Conservation (phyloP, 2,797 vertebrate genomes). For the Poecilia velifera region DNA sequence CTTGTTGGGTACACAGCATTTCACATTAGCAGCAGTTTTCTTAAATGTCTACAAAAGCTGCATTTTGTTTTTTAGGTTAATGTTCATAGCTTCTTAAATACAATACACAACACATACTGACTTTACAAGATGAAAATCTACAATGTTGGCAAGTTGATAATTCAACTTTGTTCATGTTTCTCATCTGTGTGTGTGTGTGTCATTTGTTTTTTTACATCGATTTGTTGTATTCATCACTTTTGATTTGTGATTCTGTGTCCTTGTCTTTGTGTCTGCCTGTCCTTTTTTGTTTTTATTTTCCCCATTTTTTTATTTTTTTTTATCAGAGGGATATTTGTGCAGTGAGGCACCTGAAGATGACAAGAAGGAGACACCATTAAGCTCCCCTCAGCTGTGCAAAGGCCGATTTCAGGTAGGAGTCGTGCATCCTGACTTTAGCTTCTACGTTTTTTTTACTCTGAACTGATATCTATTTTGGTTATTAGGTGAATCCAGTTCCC, state of each 20-base stretch:
- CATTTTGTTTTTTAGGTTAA: slow-evolving; percentile 24
- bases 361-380: slow-evolving; percentile 46
- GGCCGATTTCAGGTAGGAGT: slow-evolving; percentile 81
- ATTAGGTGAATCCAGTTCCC: slow-evolving; percentile 80
- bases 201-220: slow-evolving; percentile 54
- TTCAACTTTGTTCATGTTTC: slow-evolving; percentile 65
- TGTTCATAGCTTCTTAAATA: slow-evolving; percentile 12
- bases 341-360: slow-evolving; percentile 69
- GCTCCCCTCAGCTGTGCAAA: slow-evolving; percentile 67
- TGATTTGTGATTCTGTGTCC: slow-evolving; percentile 55
- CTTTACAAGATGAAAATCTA: slow-evolving; percentile 31
- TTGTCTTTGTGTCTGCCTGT: slow-evolving; percentile 54
- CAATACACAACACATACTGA: not conserved
- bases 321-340: slow-evolving; percentile 73
- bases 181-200: slow-evolving; percentile 53
- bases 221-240: slow-evolving; percentile 44
- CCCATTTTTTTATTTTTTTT: slow-evolving; percentile 40
- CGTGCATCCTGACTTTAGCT: not conserved
- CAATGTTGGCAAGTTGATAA: slow-evolving; percentile 41
- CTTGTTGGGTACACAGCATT: slow-evolving; percentile 60
- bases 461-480: slow-evolving; percentile 22
- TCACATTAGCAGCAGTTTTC: slow-evolving; percentile 38
- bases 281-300: slow-evolving; percentile 63
- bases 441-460: not conserved
- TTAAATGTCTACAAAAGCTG: slow-evolving; percentile 37